Evolutionary conservation across 2,797 vertebrate species (phyloP), one percentile per base, ranked within the genome.

Genomic region (Pipistrellus pipistrellus): DNA sequence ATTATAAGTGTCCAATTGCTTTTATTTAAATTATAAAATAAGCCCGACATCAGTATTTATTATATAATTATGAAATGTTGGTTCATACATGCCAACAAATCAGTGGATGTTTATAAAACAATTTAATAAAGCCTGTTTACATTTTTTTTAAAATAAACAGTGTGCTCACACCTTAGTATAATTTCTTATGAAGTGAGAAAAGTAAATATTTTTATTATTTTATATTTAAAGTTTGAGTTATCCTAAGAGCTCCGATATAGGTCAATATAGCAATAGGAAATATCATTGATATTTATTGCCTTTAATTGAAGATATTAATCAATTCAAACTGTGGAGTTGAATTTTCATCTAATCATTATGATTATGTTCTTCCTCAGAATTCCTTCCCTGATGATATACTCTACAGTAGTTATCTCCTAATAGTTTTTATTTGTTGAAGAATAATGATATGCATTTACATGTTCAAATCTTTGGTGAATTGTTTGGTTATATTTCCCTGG

Each of bases 61-160:
- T 81, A 76, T 38, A 66, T 8, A 59, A n/a, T 80, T 86, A n/a
- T 4, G 85, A 88, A 77, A 2, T 90, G 9, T 64, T 66, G 48
- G n/a, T 75, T 86, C 72, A 27, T 11, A 30, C 72, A n/a, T 84
- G 8, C 78, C 13, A 35, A 8, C 25, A 93, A 88, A 53, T 93
- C 53, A 73, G 30, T 85, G 30, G 4, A 10, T 73, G 1, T 90
- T 77, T 90, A 85, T 62, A 25, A 12, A 90, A 75, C 44, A 44
- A 35, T 85, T 23, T 51, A 38, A 53, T 38, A 85, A 86, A 68
- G 0, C 0, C 17, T n/a, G 6, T 48, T 89, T 86, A 20, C 3
- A 86, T 51, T 64, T 93, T 91, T 91, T 85, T 86, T 90, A n/a
- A 78, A 81, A 85, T 59, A 77, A 62, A 62, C 71, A 80, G 20